These are phyloP conservation scores for Platynereis dumerilii DNA, from an alignment of 2,888 invertebrate species.

Conservation along the genomic window DNA sequence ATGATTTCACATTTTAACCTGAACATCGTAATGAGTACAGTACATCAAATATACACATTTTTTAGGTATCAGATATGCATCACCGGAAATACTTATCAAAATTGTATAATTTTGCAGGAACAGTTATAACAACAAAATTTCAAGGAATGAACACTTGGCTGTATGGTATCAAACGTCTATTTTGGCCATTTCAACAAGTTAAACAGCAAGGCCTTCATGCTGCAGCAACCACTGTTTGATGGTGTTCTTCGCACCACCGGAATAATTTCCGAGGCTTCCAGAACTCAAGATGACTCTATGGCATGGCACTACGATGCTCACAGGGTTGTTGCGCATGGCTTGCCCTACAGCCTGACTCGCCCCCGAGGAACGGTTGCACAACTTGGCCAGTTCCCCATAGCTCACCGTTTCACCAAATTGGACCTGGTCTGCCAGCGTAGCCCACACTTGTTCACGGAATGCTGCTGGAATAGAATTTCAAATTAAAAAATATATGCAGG, in stretches of 20 bases:
- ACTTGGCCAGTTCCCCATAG: constrained; percentile 61
- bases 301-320: constrained; percentile 67
- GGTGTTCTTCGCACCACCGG: constrained; percentile 50
- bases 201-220: constrained; percentile 45
- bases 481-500: too few species aligned
- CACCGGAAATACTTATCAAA: too few species aligned
- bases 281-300: constrained; percentile 66
- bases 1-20: too few species aligned
- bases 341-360: constrained; percentile 64
- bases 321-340: constrained; percentile 67
- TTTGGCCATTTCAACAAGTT: too few species aligned
- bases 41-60: too few species aligned
- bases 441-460: constrained; percentile 58
- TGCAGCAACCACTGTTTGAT: constrained; percentile 67
- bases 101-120: too few species aligned
- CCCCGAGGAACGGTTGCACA: constrained; percentile 29
- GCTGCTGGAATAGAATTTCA: constrained; percentile 45
- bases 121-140: too few species aligned
- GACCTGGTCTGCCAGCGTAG: constrained; percentile 52
- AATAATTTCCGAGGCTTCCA: constrained; percentile 54
- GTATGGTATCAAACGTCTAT: too few species aligned
- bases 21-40: too few species aligned
- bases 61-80: too few species aligned
- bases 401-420: constrained; percentile 60
- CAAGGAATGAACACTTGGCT: too few species aligned